Evolutionary conservation across 2,113 vertebrate species (phyloP).

Genomic region (Ramphastos sulfuratus): DNA sequence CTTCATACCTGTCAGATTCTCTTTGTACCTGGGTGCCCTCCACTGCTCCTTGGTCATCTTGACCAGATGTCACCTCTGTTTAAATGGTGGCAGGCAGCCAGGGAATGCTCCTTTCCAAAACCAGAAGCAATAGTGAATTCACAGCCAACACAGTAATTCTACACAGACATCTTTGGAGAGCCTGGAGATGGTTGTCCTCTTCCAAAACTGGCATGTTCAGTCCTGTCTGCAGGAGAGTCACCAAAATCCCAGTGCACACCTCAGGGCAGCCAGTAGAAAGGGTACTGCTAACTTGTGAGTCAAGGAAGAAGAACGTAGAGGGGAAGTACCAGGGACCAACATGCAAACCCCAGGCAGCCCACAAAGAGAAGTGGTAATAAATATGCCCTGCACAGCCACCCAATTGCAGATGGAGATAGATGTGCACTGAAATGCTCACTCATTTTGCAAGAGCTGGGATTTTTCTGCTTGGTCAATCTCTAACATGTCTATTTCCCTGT

Average conservation of each 20-base stretch:
- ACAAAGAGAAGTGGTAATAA: neutral
- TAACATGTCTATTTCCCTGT: neutral
- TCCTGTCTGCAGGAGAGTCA: neutral
- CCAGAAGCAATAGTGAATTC: neutral
- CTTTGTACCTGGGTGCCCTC: constrained; percentile 12
- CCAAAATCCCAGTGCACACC: neutral
- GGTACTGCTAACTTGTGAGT: neutral
- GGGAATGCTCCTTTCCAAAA: neutral
- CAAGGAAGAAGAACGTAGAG: neutral
- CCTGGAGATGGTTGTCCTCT: neutral
- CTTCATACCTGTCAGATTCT: constrained; percentile 14
- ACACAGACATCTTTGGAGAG: neutral
- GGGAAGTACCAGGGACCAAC: neutral
- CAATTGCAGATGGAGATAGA: neutral
- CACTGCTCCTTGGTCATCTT: neutral
- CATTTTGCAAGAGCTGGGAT: neutral
- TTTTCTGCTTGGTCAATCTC: neutral
- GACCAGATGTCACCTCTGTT: constrained; percentile 33
- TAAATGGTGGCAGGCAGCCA: constrained; percentile 11
- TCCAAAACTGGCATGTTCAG: neutral
- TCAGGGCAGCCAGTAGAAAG: neutral
- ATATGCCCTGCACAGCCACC: neutral
- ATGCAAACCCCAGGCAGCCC: neutral
- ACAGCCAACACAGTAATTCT: neutral
- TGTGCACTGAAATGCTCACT: neutral